Conservation (phyloP, 2,113 vertebrate genomes). For the Scolopax mira region DNA sequence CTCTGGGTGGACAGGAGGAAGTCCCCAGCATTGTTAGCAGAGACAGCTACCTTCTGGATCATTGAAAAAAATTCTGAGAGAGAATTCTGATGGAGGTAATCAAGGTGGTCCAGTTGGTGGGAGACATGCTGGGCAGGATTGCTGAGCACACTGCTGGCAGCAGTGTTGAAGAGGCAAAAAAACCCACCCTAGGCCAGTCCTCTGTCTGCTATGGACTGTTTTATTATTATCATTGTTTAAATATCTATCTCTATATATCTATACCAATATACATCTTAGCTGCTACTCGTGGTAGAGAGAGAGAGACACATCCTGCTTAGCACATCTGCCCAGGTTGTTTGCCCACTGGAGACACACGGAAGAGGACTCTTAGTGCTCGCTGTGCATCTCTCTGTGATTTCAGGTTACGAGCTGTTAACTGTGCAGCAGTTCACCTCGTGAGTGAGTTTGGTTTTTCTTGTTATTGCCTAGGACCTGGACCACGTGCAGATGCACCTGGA, state of each 20-base stretch:
- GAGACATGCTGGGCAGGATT: background rate
- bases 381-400: background rate
- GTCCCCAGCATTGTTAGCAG: background rate
- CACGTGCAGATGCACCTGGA: slow-evolving; percentile 87
- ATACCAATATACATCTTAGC: background rate
- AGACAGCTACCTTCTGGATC: background rate
- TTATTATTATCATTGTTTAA: background rate
- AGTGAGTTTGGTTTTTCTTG: background rate
- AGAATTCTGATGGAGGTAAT: background rate
- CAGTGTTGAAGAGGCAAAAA: background rate
- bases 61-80: background rate
- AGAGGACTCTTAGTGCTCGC: background rate
- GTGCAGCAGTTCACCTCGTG: background rate
- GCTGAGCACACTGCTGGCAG: background rate
- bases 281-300: background rate
- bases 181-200: background rate
- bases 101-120: background rate
- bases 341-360: accelerated
- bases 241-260: background rate
- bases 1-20: background rate
- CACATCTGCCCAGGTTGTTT: background rate
- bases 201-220: background rate
- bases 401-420: background rate
- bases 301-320: background rate
- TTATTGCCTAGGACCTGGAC: slow-evolving; percentile 84